Conservation (phyloP, 1,140 invertebrate species). For the Drosophila ogumai region DNA sequence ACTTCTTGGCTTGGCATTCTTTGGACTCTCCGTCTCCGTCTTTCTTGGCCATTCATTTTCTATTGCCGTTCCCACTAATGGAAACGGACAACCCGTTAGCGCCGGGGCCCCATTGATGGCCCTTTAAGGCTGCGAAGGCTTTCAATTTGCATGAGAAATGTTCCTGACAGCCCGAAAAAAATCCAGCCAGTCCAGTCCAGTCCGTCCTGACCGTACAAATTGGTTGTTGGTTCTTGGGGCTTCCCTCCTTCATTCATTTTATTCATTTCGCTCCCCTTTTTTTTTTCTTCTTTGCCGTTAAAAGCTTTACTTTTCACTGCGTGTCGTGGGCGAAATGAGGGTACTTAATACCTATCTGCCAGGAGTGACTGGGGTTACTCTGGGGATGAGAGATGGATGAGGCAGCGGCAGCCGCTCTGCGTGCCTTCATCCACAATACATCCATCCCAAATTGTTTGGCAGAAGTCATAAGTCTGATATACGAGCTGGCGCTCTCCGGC, state of each 20-base stretch:
- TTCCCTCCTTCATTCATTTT: constrained; percentile 37
- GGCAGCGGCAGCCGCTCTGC: not conserved
- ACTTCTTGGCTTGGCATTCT: constrained; percentile 34
- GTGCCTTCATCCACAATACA: constrained; percentile 19
- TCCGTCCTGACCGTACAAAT: constrained; percentile 60
- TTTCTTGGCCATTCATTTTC: constrained; percentile 5
- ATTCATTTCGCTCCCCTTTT: constrained; percentile 20
- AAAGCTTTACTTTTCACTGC: constrained; percentile 73
- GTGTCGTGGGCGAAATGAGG: constrained; percentile 80
- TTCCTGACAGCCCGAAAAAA: constrained; percentile 51
- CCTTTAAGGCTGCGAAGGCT: constrained; percentile 60
- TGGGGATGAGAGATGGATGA: constrained; percentile 1
- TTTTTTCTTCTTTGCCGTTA: constrained; percentile 52
- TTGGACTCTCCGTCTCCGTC: constrained; percentile 43
- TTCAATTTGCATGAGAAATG: constrained; percentile 69
- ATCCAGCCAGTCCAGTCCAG: constrained; percentile 5
- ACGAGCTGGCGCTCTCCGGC: constrained; percentile 55
- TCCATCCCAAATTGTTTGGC: constrained; percentile 44
- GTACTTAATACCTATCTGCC: constrained; percentile 77
- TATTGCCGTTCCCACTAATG: constrained; percentile 42
- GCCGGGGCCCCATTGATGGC: constrained; percentile 52
- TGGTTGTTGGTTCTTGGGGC: constrained; percentile 65
- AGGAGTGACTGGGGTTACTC: constrained; percentile 14
- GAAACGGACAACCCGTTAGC: constrained; percentile 71
- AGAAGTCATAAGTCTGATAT: constrained; percentile 79